A percentile compares a stretch with the other conserved stretches of the same genome.
Evolutionary conservation across 2,888 invertebrate species (phyloP).

Genomic region (Nephrotoma appendiculata): DNA sequence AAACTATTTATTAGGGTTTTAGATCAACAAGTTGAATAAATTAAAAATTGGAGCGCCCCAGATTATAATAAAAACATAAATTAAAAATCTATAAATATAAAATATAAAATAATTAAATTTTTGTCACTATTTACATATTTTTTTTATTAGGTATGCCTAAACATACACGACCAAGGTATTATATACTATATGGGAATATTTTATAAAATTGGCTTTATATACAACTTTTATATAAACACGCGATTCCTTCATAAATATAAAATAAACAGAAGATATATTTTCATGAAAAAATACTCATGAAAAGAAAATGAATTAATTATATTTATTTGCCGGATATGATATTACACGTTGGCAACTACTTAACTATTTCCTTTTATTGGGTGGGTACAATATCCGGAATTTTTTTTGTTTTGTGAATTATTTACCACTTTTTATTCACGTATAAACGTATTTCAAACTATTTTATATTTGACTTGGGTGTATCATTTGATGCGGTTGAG

Average conservation of each 20-base stretch:
- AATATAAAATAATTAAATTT: background rate
- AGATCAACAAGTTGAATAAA: background rate
- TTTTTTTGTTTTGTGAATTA: constrained; percentile 1
- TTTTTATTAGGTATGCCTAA: background rate
- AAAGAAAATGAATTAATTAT: background rate
- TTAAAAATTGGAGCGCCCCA: background rate
- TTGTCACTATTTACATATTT: background rate
- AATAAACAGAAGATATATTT: background rate
- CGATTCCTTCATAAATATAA: background rate
- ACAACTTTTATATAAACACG: background rate
- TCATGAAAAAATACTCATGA: background rate
- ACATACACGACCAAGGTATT: background rate
- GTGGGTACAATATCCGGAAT: constrained; percentile 4
- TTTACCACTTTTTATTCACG: background rate
- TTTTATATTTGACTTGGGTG: background rate
- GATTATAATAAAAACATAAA: background rate
- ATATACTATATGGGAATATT: background rate
- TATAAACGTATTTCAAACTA: background rate
- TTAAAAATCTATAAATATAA: background rate
- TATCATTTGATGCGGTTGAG: background rate
- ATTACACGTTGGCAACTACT: constrained; percentile 4
- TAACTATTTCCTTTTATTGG: constrained; percentile 5
- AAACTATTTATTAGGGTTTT: background rate
- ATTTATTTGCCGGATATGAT: constrained; percentile 1
- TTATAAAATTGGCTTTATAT: background rate